Evolutionary conservation across 2,797 vertebrate genomes (phyloP).

Genomic region (Anomalospiza imberbis): DNA sequence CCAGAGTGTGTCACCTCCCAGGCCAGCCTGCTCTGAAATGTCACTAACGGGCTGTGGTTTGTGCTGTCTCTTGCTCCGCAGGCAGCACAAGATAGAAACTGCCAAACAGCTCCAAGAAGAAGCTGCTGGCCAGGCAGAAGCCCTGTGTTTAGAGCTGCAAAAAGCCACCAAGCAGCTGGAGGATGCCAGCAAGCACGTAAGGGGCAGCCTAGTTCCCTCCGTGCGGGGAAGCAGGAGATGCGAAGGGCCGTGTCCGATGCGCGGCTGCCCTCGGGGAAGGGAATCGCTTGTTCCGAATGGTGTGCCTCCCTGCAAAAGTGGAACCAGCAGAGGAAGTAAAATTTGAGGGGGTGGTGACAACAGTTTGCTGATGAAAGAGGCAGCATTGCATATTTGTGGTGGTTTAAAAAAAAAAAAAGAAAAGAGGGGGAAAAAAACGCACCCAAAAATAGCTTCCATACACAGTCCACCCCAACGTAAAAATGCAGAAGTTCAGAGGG

Average conservation of each 20-base stretch:
- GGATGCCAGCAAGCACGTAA: constrained; percentile 27
- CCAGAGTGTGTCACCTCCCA: not conserved
- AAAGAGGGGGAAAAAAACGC: accelerated
- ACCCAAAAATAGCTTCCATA: constrained; percentile 49
- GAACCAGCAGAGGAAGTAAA: constrained; percentile 69
- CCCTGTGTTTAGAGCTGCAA: constrained; percentile 16
- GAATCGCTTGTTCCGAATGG: not conserved
- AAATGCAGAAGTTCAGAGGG: constrained; percentile 70
- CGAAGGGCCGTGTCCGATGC: accelerated
- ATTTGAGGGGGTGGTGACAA: constrained; percentile 60
- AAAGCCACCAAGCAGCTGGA: not conserved
- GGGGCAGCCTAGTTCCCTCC: not conserved
- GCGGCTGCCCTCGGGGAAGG: not conserved
- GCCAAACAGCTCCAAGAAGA: constrained; percentile 79
- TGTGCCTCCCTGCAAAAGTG: constrained; percentile 45
- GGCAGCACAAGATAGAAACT: constrained; percentile 82
- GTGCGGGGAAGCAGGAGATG: accelerated
- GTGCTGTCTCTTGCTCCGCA: constrained; percentile 33
- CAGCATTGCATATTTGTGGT: constrained; percentile 62
- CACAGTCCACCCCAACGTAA: constrained; percentile 52
- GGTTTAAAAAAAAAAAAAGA: not conserved
- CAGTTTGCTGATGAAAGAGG: constrained; percentile 69
- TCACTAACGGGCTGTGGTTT: constrained; percentile 58
- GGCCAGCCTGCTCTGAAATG: not conserved
- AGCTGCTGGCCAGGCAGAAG: constrained; percentile 72